phyloP scores from a whole-genome alignment of 2,888 invertebrate species.

The Galerucella pusilla region DNA sequence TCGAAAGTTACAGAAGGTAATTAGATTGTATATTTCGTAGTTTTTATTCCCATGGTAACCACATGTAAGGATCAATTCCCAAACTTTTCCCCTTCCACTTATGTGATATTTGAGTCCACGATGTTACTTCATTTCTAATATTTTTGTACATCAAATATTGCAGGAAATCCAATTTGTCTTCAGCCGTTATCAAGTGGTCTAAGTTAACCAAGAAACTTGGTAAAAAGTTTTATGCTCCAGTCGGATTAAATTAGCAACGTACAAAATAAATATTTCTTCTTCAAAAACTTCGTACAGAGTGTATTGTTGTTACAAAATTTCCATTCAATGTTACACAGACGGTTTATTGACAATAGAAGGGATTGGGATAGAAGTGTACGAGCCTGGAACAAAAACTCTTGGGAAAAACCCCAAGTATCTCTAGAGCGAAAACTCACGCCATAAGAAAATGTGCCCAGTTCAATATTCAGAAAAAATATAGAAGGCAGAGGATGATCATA shows the following conservation, averaged over 20 bases:
- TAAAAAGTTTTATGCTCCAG: slow-evolving; percentile 16
- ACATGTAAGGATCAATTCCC: background rate
- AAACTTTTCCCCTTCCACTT: background rate
- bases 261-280: background rate
- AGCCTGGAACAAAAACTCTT: too few species aligned
- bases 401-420: too few species aligned
- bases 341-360: too few species aligned
- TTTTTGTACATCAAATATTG: slow-evolving; percentile 19
- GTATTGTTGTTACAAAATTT: background rate
- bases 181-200: slow-evolving; percentile 21
- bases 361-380: too few species aligned
- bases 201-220: slow-evolving; percentile 10
- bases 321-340: too few species aligned
- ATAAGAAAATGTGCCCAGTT: too few species aligned
- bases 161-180: slow-evolving; percentile 18
- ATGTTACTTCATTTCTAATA: slow-evolving; percentile 23
- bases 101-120: slow-evolving; percentile 8
- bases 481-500: too few species aligned
- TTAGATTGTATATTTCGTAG: background rate
- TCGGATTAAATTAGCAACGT: slow-evolving; percentile 11
- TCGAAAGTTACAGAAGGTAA: background rate
- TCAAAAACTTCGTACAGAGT: background rate
- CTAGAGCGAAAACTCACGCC: too few species aligned
- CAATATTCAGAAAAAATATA: too few species aligned
- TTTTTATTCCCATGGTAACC: background rate